Conservation (phyloP, 2,888 invertebrate genomes). For the Lasioglossum morio region DNA sequence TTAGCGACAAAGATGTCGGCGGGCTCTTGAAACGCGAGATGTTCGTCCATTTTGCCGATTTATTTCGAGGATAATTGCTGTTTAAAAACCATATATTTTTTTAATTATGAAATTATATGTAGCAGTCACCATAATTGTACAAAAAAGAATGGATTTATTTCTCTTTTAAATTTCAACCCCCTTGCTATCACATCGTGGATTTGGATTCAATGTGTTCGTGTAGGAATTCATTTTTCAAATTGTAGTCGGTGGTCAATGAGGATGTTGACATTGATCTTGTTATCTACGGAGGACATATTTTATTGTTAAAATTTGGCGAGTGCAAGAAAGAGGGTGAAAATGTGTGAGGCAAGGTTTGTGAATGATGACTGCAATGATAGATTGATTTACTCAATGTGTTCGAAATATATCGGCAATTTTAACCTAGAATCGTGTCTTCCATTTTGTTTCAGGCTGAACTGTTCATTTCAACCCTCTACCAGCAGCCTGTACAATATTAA, state of each 20-base stretch:
- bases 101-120: background rate
- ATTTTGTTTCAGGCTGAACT: background rate
- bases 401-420: constrained; percentile 26
- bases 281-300: background rate
- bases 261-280: background rate
- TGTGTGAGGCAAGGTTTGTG: background rate
- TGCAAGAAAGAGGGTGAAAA: background rate
- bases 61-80: background rate
- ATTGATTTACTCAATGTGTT: background rate
- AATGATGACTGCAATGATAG: background rate
- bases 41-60: background rate
- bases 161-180: background rate
- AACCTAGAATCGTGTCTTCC: constrained; percentile 7
- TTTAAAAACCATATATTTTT: background rate
- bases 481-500: background rate
- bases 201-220: no score
- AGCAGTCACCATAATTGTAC: background rate
- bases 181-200: background rate
- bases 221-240: no score
- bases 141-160: background rate
- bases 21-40: background rate
- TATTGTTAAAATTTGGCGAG: background rate
- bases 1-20: background rate
- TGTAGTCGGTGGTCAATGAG: no score
- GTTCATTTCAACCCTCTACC: background rate